Conservation (phyloP, 1,140 invertebrate species). For the Drosophila sp. region DNA sequence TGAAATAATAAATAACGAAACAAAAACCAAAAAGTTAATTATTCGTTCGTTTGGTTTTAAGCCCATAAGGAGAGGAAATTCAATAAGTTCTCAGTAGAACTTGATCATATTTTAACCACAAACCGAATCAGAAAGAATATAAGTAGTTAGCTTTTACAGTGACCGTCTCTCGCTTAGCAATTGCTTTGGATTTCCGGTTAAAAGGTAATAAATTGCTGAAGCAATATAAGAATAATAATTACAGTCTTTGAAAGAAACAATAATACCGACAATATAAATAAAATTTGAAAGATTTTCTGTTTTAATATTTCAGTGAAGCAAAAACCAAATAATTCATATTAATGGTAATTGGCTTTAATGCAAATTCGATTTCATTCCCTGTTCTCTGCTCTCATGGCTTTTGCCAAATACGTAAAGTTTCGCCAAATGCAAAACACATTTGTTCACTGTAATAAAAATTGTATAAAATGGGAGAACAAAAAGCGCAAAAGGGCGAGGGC, state of each 20-base stretch:
- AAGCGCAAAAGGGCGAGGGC: background rate
- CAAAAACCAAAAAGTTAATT: constrained; percentile 4
- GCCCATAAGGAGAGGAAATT: background rate
- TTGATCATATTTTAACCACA: no score
- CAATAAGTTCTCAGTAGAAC: background rate
- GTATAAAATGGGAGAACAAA: constrained; percentile 19
- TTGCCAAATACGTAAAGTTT: constrained; percentile 52
- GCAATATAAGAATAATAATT: no score
- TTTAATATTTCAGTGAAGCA: no score
- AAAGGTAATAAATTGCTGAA: background rate
- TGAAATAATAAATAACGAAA: constrained; percentile 16
- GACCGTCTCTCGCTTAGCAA: background rate
- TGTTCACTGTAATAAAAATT: constrained; percentile 38
- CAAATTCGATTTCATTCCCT: constrained; percentile 40
- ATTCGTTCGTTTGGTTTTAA: background rate
- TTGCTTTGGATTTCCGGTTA: background rate
- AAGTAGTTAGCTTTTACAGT: no score
- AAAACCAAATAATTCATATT: constrained; percentile 29
- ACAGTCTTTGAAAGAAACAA: no score
- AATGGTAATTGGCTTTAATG: constrained; percentile 43
- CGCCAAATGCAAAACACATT: constrained; percentile 38
- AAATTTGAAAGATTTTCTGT: background rate
- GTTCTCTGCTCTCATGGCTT: constrained; percentile 37
- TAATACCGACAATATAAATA: no score
- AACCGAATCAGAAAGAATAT: no score